Percentiles rank a stretch among this genome's conserved stretches.
These are phyloP conservation scores for Zaprionus lineosus DNA, from an alignment of 2,888 invertebrate genomes.

Conservation along the genomic window DNA sequence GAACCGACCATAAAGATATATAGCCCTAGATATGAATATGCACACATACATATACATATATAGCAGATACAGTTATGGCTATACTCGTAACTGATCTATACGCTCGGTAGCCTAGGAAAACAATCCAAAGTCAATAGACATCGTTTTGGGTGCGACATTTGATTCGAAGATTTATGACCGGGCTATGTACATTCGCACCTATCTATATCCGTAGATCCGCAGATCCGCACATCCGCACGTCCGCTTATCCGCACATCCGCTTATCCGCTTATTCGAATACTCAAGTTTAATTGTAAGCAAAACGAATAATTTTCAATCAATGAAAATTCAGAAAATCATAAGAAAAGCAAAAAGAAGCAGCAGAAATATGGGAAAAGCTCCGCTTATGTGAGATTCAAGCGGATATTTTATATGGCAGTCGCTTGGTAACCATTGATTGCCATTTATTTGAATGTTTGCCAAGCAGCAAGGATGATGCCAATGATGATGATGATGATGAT, in stretches of 20 bases:
- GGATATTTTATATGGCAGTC: conserved; percentile 60
- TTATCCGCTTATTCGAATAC: conserved; percentile 55
- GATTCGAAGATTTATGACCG: conserved; percentile 60
- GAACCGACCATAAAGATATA: conserved; percentile 68
- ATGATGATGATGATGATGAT: conserved; percentile 18
- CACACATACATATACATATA: conserved; percentile 2
- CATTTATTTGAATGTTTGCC: conserved; percentile 70
- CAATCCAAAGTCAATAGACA: conserved; percentile 22
- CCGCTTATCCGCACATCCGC: too few relatives aligned
- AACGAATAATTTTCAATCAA: conserved; percentile 73
- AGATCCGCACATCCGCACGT: too few relatives aligned
- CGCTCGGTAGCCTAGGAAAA: conserved; percentile 58
- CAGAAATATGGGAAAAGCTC: neutral
- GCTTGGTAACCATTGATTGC: conserved; percentile 58
- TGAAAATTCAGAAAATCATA: conserved; percentile 33
- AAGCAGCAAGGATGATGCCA: conserved; percentile 27
- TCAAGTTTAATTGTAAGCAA: conserved; percentile 74
- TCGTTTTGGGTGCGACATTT: conserved; percentile 25
- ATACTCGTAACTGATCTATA: too few relatives aligned
- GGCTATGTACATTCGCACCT: too few relatives aligned
- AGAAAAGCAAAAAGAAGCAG: conserved; percentile 29
- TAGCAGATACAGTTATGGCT: neutral
- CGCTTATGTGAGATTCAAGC: too few relatives aligned
- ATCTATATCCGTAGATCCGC: too few relatives aligned
- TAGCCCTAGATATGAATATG: conserved; percentile 21